phyloP scores from a whole-genome alignment of 2,888 invertebrate genomes.

The Pyrrhia umbra region DNA sequence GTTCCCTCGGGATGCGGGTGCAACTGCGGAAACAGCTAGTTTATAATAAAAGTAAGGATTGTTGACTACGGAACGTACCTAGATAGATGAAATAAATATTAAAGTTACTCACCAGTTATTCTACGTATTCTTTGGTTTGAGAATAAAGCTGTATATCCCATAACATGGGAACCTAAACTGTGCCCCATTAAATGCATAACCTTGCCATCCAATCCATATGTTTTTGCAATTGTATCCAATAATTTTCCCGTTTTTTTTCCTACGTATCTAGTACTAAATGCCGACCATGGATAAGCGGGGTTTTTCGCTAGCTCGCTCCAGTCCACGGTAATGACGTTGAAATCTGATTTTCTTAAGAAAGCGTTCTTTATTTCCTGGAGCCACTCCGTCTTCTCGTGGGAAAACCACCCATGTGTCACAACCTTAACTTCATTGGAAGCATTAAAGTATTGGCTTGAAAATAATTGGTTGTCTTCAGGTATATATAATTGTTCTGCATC shows the following conservation, averaged over 20 bases:
- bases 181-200: slow-evolving; percentile 87
- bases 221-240: slow-evolving; percentile 67
- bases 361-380: slow-evolving; percentile 83
- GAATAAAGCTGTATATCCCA: slow-evolving; percentile 90
- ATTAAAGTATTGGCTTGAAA: slow-evolving; percentile 80
- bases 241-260: slow-evolving; percentile 79
- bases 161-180: slow-evolving; percentile 91
- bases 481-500: slow-evolving; percentile 74
- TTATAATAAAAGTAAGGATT: too few relatives aligned
- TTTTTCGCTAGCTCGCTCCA: slow-evolving; percentile 84
- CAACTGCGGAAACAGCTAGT: too few relatives aligned
- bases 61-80: too few relatives aligned
- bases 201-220: slow-evolving; percentile 66
- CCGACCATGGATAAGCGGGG: slow-evolving; percentile 81
- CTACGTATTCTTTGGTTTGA: slow-evolving; percentile 82
- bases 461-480: slow-evolving; percentile 62
- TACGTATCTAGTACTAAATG: slow-evolving; percentile 82
- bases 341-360: slow-evolving; percentile 79
- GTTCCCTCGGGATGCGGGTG: too few relatives aligned
- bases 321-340: slow-evolving; percentile 88
- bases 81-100: too few relatives aligned
- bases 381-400: slow-evolving; percentile 78
- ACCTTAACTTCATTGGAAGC: slow-evolving; percentile 83
- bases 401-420: slow-evolving; percentile 90
- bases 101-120: slow-evolving; percentile 91